These are phyloP conservation scores for Epizoanthus scotinus DNA, from an alignment of 92 coral and sea anemone genomes.

Conservation along the genomic window DNA sequence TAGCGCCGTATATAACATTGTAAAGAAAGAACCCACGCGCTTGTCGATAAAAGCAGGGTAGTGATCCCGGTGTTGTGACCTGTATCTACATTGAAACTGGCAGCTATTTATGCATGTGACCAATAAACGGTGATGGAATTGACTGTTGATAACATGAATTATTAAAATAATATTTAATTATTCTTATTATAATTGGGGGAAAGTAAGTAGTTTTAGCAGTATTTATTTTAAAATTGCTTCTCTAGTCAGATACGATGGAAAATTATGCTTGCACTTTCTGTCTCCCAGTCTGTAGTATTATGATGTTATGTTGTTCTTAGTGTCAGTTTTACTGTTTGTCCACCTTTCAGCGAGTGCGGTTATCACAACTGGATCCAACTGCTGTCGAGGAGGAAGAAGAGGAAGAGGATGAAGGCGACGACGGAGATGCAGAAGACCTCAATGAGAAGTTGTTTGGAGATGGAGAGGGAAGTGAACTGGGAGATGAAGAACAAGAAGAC, in stretches of 20 bases:
- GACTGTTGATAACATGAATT: too few species aligned
- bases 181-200: background rate
- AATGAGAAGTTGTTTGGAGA: constrained; percentile 28
- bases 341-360: constrained; percentile 59
- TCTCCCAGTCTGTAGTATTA: background rate
- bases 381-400: constrained; percentile 84
- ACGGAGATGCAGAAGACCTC: constrained; percentile 53
- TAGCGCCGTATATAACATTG: too few species aligned
- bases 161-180: too few species aligned
- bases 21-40: too few species aligned
- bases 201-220: too few species aligned
- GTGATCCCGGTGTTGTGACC: too few species aligned
- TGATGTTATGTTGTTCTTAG: background rate
- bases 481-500: constrained; percentile 50
- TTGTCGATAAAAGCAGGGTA: too few species aligned
- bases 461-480: constrained; percentile 52
- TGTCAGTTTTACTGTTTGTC: background rate
- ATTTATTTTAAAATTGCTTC: background rate
- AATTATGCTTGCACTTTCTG: background rate
- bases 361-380: constrained; percentile 82
- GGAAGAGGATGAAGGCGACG: constrained; percentile 60
- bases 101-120: too few species aligned
- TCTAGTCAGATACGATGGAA: background rate
- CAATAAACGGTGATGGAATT: too few species aligned
- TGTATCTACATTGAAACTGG: too few species aligned